Evolutionary conservation across 2,888 invertebrate species (phyloP).

Genomic region (Ramazzottius varieornatus): DNA sequence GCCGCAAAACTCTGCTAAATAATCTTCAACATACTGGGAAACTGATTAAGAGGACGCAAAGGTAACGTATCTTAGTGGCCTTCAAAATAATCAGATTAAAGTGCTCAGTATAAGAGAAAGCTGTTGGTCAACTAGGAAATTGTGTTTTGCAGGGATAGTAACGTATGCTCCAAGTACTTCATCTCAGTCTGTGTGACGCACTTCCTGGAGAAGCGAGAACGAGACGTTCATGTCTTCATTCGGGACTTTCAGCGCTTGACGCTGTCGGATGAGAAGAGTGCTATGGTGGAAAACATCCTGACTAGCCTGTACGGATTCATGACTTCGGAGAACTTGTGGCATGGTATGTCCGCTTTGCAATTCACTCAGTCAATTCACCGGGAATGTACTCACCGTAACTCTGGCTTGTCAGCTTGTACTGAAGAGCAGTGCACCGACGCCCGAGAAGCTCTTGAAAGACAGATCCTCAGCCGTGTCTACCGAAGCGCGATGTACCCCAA

Average conservation of each 20-base stretch:
- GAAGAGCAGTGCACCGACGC: slow-evolving; percentile 44
- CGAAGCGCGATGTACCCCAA: slow-evolving; percentile 80
- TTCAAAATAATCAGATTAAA: background rate
- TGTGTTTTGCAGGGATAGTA: slow-evolving; percentile 5
- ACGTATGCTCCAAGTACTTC: slow-evolving; percentile 41
- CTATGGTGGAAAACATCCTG: slow-evolving; percentile 56
- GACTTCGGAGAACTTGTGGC: slow-evolving; percentile 22
- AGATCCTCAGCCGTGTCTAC: slow-evolving; percentile 71
- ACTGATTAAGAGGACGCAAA: slow-evolving; percentile 24
- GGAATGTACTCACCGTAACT: no score
- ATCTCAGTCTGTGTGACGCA: slow-evolving; percentile 46
- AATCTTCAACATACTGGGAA: slow-evolving; percentile 43
- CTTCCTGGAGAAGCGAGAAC: slow-evolving; percentile 50
- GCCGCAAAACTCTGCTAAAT: slow-evolving; percentile 48
- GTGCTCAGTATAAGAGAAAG: no score
- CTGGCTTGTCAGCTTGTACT: slow-evolving; percentile 38
- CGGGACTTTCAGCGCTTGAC: slow-evolving; percentile 49
- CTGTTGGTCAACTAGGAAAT: no score
- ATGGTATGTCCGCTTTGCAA: slow-evolving; percentile 16
- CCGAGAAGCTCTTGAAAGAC: slow-evolving; percentile 55
- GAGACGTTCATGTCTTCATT: slow-evolving; percentile 43
- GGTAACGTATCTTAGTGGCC: slow-evolving; percentile 13
- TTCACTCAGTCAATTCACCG: no score
- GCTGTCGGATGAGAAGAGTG: slow-evolving; percentile 63
- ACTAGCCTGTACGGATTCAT: slow-evolving; percentile 22